Evolutionary conservation across 2,888 invertebrate genomes (phyloP).

Genomic region (Drosophila cognata): DNA sequence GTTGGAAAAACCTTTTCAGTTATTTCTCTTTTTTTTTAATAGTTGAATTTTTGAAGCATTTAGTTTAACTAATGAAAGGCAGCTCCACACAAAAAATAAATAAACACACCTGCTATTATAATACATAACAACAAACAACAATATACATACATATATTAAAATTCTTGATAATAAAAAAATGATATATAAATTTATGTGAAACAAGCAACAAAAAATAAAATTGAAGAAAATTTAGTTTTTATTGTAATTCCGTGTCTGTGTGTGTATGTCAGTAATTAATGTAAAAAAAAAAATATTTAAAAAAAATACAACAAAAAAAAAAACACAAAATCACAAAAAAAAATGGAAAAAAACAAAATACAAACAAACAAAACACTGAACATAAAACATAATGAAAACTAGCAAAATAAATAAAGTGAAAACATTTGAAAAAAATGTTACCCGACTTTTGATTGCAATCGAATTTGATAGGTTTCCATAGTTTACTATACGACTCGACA

Average conservation of each 20-base stretch:
- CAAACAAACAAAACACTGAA: constrained; percentile 66
- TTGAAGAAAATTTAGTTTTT: constrained; percentile 71
- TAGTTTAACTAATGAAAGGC: constrained; percentile 67
- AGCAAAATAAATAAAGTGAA: constrained; percentile 80
- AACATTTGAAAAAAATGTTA: constrained; percentile 66
- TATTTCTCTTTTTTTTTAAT: constrained; percentile 42
- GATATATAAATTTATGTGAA: constrained; percentile 55
- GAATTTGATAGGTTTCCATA: background rate
- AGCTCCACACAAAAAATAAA: constrained; percentile 26
- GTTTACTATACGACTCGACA: background rate
- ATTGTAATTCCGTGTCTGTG: constrained; percentile 82
- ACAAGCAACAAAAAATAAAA: constrained; percentile 37
- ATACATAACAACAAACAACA: constrained; percentile 30
- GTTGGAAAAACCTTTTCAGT: constrained; percentile 5
- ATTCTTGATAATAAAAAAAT: constrained; percentile 68
- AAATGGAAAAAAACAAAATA: constrained; percentile 52
- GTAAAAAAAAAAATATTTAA: constrained; percentile 47
- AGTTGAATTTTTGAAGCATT: constrained; percentile 69
- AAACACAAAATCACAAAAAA: constrained; percentile 52
- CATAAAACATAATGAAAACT: constrained; percentile 76
- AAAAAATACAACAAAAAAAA: constrained; percentile 39
- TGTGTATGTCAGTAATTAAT: constrained; percentile 81
- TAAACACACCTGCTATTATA: constrained; percentile 23
- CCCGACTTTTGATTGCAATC: background rate
- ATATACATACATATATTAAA: constrained; percentile 58